Evolutionary conservation across 2,888 invertebrate species (phyloP), one percentile per base, ranked within the genome.

Genomic region (Tachina fera): DNA sequence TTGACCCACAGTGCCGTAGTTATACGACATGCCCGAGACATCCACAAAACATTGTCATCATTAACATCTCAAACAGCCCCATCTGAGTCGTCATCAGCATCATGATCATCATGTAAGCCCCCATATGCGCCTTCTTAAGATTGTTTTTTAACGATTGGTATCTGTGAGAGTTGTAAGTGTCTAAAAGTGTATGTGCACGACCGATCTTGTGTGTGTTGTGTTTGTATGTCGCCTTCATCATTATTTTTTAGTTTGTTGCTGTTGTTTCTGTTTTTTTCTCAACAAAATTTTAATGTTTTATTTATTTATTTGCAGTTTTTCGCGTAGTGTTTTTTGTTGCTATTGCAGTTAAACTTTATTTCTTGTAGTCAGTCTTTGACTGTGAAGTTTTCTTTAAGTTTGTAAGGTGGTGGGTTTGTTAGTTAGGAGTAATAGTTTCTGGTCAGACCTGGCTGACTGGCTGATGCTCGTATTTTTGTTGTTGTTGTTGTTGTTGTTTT

Each of bases 91-190:
- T 58, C 74, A 58, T 16, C 83, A 39, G 65, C 74, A 80, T 72
- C 68, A 72, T 84, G 58, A 81, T 81, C 65, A 81, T 76, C 51
- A 84, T 84, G 81, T 77, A 84, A 84, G 78, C 75, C 77, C 78
- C 81, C 81, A 82, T 87, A 75, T 83, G 82, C 83, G 84, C 81
- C 83, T 77, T 58, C 65, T 83, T 82, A 45, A 75, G 22, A 22
- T 31, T 71, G 61, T 71, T 68, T 80, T 56, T 53, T 61, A 75
- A 60, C 70, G 82, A 86, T 86, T 71, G 47, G 53, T 83, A 83
- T 86, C 75, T 82, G 77, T 83, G 60, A 67, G 74, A 82, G 74
- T 81, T 70, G 77, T 81, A 67, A 76, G 65, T 72, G 83, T 31
- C 47, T 63, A 47, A 88, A 81, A 14, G 63, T 58, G 72, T 72